These are phyloP conservation scores for Caenorhabditis auriculariae DNA, from an alignment of 2,888 invertebrate genomes.

Conservation along the genomic window DNA sequence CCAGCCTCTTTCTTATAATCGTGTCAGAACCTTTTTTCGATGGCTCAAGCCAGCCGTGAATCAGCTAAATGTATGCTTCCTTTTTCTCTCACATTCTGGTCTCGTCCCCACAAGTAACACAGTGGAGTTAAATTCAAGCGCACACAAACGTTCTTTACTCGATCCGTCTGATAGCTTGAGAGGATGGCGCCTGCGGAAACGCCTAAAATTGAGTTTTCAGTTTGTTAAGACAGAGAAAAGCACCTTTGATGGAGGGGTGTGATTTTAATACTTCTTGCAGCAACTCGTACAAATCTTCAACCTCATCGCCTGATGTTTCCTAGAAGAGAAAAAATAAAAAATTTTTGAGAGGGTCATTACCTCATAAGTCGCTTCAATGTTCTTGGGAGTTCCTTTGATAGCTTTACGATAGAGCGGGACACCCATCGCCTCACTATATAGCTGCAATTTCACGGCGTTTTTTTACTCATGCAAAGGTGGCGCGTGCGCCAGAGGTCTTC, in stretches of 20 bases:
- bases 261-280: conserved; percentile 76
- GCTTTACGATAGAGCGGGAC: conserved; percentile 83
- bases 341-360: conserved; percentile 1
- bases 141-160: conserved; percentile 77
- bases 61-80: no score
- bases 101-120: conserved; percentile 92
- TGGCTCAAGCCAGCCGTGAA: no score
- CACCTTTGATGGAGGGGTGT: conserved; percentile 55
- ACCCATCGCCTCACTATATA: conserved; percentile 87
- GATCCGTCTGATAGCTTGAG: conserved; percentile 94
- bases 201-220: conserved; percentile 81
- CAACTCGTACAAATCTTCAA: conserved; percentile 89
- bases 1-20: no score
- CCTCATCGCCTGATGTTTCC: conserved; percentile 82
- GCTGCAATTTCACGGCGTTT: conserved; percentile 60
- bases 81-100: conserved; percentile 72
- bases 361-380: conserved; percentile 28
- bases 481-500: no score
- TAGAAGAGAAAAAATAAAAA: conserved; percentile 1
- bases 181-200: conserved; percentile 96
- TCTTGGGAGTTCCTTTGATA: conserved; percentile 81
- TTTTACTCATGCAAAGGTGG: neutral
- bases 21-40: no score
- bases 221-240: neutral
- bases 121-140: conserved; percentile 85